Evolutionary conservation across 2,113 vertebrate genomes (phyloP), one percentile per base, ranked within the genome.

Genomic region (Oriolus oriolus): DNA sequence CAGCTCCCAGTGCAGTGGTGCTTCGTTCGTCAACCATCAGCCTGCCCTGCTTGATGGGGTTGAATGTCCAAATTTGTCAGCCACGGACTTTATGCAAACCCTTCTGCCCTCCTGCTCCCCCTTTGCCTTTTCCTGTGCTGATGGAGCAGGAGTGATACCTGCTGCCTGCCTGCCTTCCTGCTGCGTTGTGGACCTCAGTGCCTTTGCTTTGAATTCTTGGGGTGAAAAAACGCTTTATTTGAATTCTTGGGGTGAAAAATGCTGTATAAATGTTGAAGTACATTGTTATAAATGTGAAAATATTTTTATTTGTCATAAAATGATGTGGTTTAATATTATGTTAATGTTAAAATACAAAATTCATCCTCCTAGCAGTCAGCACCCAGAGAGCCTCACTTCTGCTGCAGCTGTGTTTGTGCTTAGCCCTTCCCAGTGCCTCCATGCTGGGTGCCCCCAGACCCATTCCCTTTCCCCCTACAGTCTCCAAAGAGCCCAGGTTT

Each of bases 401-500:
- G 3, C 39, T 41, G 33, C 33, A 68, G 4, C 10, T 6, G 11
- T 10, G 31, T 42, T 42, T 57, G 63, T 64, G 53, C 37, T 75
- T 41, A 31, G 20, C 11, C 3, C 22, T 92, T 45, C 33, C 39
- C 61, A 33, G 15, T 49, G 53, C 9, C 7, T n/a, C 9, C 0
- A 0, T 33, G 11, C 33, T 42, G 39, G 8, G 10, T 50, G 1
- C 7, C 10, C 28, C 5, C 52, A 28, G 56, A 41, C 19, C 49
- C 23, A 5, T 35, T 56, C 44, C 31, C 16, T 1, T 41, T 65
- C 11, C 21, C 5, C 6, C 33, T 22, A 0, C 0, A 18, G 9
- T 35, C 35, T 53, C 24, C 4, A 8, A 18, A 39, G 77, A 73
- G 19, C 42, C 33, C 35, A 47, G 59, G 12, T 27, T n/a, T 53